Base-by-base conservation (phyloP, 2,113 vertebrate species). In the Pseudopodoces humilis region DNA sequence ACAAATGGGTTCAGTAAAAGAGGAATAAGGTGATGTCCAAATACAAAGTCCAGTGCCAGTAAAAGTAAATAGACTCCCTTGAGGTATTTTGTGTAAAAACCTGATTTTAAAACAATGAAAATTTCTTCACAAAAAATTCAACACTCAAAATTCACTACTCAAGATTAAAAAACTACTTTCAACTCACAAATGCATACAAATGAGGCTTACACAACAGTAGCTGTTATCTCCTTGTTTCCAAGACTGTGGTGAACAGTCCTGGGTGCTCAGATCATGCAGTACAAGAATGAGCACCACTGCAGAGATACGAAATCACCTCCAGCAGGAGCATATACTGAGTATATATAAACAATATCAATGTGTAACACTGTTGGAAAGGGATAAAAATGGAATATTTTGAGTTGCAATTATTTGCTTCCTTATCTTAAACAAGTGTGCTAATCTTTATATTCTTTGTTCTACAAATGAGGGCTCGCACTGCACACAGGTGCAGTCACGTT, bases 401-500 rank as follows among this genome's bases (percentile, higher is more conserved):
- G 15, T 23, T 28, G 35, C 21, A 63, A 70, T 55, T 62, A 35
- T 28, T 50, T 88, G 27, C 49, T 79, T 39, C 23, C 39, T 75
- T 46, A 9, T 35, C 56, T 63, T 39, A 77, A 84, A 69, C 10
- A 31, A 41, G 27, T 2, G 2, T 41, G 13, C 10, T 67, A 14
- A 62, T 41, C n/a, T 65, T 43, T 11, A 25, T 11, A n/a, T 10
- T 23, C 55, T 78, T 75, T 55, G 35, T 33, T 75, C 14, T 46
- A n/a, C 15, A 58, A 53, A 50, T 11, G 43, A n/a, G 25, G 39
- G 43, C 23, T 70, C 50, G 28, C 27, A 0, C 8, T 23, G 23
- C 50, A 16, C 1, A 0, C 25, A 50, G 4, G 21, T n/a, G 79
- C 9, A 50, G 30, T 9, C 0, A 0, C 20, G 33, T 43, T 71